Evolutionary conservation across 1,140 invertebrate species (phyloP).

Genomic region (Rhizoglyphus robini): DNA sequence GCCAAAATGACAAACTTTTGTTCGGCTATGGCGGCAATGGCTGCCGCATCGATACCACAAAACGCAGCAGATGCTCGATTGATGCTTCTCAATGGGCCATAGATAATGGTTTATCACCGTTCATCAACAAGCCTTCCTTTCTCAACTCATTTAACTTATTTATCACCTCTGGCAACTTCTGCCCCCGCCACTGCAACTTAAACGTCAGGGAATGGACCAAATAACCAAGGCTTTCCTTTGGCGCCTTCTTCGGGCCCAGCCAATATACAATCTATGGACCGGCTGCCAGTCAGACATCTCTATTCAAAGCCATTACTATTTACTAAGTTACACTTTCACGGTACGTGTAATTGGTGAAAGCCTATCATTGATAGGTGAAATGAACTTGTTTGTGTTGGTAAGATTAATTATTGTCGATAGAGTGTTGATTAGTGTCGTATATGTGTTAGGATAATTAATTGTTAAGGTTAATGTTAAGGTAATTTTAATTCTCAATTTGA

Average conservation of each 20-base stretch:
- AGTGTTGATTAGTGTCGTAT: too few species aligned
- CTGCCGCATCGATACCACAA: constrained; percentile 18
- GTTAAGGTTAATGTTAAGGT: too few species aligned
- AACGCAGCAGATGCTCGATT: constrained; percentile 23
- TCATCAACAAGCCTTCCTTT: constrained; percentile 30
- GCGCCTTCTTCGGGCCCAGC: background rate
- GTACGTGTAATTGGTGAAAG: too few species aligned
- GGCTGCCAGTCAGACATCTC: constrained; percentile 1
- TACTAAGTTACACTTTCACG: constrained; percentile 1
- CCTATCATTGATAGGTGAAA: too few species aligned
- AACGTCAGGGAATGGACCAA: background rate
- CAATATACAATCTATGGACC: too few species aligned
- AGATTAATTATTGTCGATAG: too few species aligned
- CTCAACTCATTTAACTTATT: constrained; percentile 28
- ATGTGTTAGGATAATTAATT: too few species aligned
- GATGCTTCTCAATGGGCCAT: constrained; percentile 25
- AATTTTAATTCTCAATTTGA: too few species aligned
- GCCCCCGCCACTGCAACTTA: background rate
- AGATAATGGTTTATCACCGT: constrained; percentile 29
- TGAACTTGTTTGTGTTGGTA: too few species aligned
- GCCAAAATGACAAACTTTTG: constrained; percentile 34
- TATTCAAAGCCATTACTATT: too few species aligned
- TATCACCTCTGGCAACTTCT: constrained; percentile 24
- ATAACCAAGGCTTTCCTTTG: constrained; percentile 15
- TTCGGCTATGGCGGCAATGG: constrained; percentile 28